Base-by-base conservation (phyloP, 2,113 vertebrate genomes). In the Labeo rohita region DNA sequence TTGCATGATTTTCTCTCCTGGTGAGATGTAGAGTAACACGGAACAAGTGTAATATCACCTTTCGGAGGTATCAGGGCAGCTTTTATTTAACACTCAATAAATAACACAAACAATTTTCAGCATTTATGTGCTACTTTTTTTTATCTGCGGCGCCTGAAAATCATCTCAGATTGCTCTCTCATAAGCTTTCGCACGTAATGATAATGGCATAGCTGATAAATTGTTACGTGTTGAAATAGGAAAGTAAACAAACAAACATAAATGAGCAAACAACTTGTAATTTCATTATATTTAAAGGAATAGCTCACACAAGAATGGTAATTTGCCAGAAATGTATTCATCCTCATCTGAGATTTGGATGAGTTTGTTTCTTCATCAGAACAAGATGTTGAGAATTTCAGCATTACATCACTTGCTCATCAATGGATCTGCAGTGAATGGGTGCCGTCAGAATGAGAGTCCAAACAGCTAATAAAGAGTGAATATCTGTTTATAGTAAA, bases 31-130 rank as follows among this genome's bases (percentile, higher is more conserved):
- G 72, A 77, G 43, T 72, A 77, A 83, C 45, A 74, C 43, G 21
- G 47, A 68, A 59, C 73, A 80, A 84, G 78, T 87, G 23, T 77
- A 87, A 84, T 70, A 72, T 82, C 56, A 84, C 87, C 63, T 39
- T 85, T 54, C 13, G 8, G n/a, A 28, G 59, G 12, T 80, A 65
- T 80, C n/a, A 47, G 43, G 78, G 12, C 56, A 80, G 13, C n/a
- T 49, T 80, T 80, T 65, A 66, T 80, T 80, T 80, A 80, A 80
- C 43, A 65, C 79, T 66, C 43, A 66, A 80, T 80, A 65, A 47
- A 80, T 80, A 65, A 49, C 78, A 47, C 43, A 34, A 75, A 75
- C 49, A 18, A 65, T 49, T 65, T 65, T 47, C 59, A 16, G 43
- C 28, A 49, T 49, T 49, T 49, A 28, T 49, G n/a, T 10, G 43